phyloP scores from a whole-genome alignment of 2,888 invertebrate genomes.

The Petrolisthes cinctipes region DNA sequence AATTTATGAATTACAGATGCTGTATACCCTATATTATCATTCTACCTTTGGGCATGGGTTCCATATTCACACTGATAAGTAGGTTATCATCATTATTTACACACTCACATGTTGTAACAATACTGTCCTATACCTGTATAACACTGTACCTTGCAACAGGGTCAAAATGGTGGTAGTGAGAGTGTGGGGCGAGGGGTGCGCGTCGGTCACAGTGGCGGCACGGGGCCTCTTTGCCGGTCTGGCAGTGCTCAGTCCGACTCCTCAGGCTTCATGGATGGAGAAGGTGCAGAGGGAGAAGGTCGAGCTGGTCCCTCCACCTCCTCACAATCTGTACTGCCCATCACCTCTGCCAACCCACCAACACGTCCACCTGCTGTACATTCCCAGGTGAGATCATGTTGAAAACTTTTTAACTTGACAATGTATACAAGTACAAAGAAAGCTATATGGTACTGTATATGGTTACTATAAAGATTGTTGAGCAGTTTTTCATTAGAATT shows the following conservation, averaged over 20 bases:
- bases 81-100: background rate
- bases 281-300: slow-evolving; percentile 36
- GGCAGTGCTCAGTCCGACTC: slow-evolving; percentile 59
- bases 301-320: slow-evolving; percentile 8
- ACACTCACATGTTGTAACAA: background rate
- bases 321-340: too few species aligned
- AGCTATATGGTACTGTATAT: background rate
- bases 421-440: background rate
- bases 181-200: background rate
- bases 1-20: too few species aligned
- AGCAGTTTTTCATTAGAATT: background rate
- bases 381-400: background rate
- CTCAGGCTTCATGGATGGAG: slow-evolving; percentile 58
- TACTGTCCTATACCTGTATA: too few species aligned
- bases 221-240: slow-evolving; percentile 32
- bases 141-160: background rate
- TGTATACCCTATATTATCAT: too few species aligned
- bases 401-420: too few species aligned
- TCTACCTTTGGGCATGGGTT: too few species aligned
- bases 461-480: background rate
- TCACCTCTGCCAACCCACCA: background rate
- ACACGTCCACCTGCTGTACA: too few species aligned
- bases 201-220: background rate
- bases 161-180: background rate
- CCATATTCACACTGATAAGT: too few species aligned